phyloP scores from a whole-genome alignment of 2,797 vertebrate genomes.

The Eidolon dupreanum region DNA sequence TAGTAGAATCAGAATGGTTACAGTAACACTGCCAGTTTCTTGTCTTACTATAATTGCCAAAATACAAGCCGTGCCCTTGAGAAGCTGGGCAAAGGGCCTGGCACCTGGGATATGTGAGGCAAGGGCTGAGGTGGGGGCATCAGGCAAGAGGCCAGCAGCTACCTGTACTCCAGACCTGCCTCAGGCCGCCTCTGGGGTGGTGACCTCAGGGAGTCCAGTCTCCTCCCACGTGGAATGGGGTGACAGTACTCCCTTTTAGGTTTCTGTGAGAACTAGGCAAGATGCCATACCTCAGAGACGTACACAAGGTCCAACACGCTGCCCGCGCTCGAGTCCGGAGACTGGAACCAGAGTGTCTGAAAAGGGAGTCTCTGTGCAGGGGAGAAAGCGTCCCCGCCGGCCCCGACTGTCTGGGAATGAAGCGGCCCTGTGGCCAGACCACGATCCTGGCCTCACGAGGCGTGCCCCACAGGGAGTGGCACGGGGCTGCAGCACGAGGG shows the following conservation, averaged over 20 bases:
- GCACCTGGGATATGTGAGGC: neutral
- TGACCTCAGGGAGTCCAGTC: neutral
- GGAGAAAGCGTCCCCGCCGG: neutral
- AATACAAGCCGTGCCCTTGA: neutral
- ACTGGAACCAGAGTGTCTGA: neutral
- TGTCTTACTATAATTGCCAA: neutral
- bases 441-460: neutral
- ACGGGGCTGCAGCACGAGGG: neutral
- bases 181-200: neutral
- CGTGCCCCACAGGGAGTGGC: neutral
- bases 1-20: conserved; percentile 36
- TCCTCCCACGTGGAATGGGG: neutral
- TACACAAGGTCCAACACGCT: neutral
- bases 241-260: neutral
- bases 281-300: neutral
- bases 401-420: neutral
- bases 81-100: neutral
- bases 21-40: neutral
- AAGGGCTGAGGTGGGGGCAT: neutral
- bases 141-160: neutral
- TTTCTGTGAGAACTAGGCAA: neutral
- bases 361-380: neutral
- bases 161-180: neutral
- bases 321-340: neutral
- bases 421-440: neutral